phyloP scores from a whole-genome alignment of 2,113 vertebrate species.

The Pelecanus crispus region DNA sequence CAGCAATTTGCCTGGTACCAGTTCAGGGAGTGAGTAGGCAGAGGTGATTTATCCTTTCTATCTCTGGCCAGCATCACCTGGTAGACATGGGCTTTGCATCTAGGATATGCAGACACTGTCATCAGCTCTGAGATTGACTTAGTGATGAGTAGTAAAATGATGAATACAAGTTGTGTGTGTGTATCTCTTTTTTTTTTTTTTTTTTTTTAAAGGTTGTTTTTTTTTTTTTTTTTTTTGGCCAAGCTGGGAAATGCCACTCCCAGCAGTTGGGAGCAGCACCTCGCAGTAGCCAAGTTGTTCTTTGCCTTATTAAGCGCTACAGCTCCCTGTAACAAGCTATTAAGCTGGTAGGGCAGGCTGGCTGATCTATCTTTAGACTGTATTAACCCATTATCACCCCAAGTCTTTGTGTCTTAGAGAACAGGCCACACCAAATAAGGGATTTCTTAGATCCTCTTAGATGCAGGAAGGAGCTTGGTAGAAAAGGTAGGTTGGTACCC shows the following conservation, averaged over 20 bases:
- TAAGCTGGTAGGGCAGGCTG: conserved; percentile 14
- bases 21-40: not conserved
- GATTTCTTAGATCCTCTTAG: conserved; percentile 61
- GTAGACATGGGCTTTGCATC: not conserved
- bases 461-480: not conserved
- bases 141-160: not conserved
- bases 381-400: not conserved
- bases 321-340: conserved; percentile 1
- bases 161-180: not conserved
- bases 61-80: not conserved
- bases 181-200: rapidly evolving
- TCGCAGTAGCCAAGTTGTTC: not conserved
- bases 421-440: not conserved
- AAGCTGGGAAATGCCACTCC: not conserved
- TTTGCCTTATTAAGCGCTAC: not conserved
- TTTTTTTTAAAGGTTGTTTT: not conserved
- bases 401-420: not conserved
- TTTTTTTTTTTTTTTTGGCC: not conserved
- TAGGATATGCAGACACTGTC: not conserved
- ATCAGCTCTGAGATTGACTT: not conserved
- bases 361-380: conserved; percentile 48
- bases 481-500: not conserved
- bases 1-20: not conserved
- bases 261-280: not conserved
- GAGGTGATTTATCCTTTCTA: not conserved